Conservation (phyloP, 37 sponge, comb jelly and placozoan genomes). For the Lycopodina hypogea region DNA sequence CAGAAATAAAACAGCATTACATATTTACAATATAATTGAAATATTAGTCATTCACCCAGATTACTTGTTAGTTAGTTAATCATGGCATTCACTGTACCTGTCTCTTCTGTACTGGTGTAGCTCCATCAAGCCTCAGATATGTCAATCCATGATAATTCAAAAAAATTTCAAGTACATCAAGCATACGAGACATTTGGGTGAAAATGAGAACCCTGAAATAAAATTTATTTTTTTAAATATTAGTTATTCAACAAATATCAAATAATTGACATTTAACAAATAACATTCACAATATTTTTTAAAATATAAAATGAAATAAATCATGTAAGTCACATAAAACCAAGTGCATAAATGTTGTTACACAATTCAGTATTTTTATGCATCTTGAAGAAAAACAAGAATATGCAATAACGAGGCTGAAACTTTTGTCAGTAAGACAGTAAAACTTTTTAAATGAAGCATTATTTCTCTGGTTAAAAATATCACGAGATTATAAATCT, state of each 20-base stretch:
- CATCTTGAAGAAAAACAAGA: too few relatives aligned
- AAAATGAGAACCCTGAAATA: slow-evolving; percentile 82
- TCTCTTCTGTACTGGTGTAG: slow-evolving; percentile 82
- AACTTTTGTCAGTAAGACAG: too few relatives aligned
- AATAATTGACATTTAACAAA: too few relatives aligned
- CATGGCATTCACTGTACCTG: slow-evolving; percentile 60
- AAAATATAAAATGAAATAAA: not conserved
- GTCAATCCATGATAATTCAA: slow-evolving; percentile 96
- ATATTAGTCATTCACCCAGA: not conserved
- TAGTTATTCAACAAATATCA: not conserved
- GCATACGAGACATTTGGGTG: slow-evolving; percentile 98
- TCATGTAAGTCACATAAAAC: too few relatives aligned
- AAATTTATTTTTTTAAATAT: not conserved
- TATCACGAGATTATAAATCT: too few relatives aligned
- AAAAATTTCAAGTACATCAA: slow-evolving; percentile 94
- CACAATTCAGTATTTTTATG: too few relatives aligned
- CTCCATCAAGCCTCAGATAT: slow-evolving; percentile 94
- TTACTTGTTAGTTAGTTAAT: not conserved
- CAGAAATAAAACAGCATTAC: not conserved
- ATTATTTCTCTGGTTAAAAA: too few relatives aligned
- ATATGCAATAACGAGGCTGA: too few relatives aligned
- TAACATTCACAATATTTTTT: not conserved
- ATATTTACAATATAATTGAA: not conserved
- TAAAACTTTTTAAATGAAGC: too few relatives aligned
- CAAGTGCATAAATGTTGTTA: too few relatives aligned